A percentile compares a stretch with the other conserved stretches of the same genome.
Evolutionary conservation across 2,888 invertebrate species (phyloP).

Genomic region (Herminia tarsipennalis): DNA sequence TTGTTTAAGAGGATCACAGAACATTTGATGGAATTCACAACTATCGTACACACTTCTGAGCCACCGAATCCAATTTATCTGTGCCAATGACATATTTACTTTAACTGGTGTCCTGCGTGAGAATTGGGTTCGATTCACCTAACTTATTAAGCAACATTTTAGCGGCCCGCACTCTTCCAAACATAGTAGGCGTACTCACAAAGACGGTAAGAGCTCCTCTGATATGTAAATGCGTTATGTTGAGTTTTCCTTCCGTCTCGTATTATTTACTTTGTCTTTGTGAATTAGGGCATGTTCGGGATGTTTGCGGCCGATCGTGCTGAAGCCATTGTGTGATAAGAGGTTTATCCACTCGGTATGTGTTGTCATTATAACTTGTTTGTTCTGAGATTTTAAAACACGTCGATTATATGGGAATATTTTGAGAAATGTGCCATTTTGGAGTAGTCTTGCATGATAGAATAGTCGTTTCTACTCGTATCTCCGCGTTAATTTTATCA

Average conservation of each 20-base stretch:
- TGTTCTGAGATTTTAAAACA: neutral
- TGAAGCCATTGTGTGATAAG: neutral
- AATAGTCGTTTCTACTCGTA: too few species aligned
- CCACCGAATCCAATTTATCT: too few species aligned
- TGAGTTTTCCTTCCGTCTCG: conserved; percentile 13
- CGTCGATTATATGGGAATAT: too few species aligned
- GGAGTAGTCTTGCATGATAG: too few species aligned
- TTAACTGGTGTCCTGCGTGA: too few species aligned
- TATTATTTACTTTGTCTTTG: conserved; percentile 20
- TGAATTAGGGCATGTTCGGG: conserved; percentile 12
- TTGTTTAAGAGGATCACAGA: too few species aligned
- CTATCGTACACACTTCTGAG: too few species aligned
- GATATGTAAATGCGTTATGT: conserved; percentile 27
- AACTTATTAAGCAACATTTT: conserved; percentile 26
- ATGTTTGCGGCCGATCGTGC: conserved; percentile 10
- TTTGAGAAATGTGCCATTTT: too few species aligned
- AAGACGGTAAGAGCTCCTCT: conserved; percentile 35
- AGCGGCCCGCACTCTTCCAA: conserved; percentile 24
- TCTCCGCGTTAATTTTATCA: too few species aligned
- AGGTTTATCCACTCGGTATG: conserved; percentile 5
- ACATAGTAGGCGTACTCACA: conserved; percentile 22
- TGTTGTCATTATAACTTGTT: neutral
- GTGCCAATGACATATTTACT: too few species aligned
- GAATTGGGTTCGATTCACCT: too few species aligned
- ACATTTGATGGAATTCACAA: too few species aligned